Evolutionary conservation across 2,113 vertebrate genomes (phyloP), one percentile per base, ranked within the genome.

Genomic region (Callionymus lyra): DNA sequence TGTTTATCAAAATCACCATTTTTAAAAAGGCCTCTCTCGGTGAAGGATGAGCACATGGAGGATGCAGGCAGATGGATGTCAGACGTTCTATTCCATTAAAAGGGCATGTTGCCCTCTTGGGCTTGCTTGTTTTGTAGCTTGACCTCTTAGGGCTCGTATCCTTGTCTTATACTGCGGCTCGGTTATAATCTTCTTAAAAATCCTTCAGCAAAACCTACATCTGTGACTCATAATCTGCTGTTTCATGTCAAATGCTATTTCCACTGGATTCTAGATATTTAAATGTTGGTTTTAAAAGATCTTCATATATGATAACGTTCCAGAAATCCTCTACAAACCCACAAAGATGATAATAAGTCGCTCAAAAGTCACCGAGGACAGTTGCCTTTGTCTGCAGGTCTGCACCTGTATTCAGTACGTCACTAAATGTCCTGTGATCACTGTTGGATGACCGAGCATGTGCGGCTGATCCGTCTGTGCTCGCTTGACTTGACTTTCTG

Each of bases 391-490:
- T 21, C 32, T 45, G 16, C 19, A 21, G 35, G 6, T 45, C 36
- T 50, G 11, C 32, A 10, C 2, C 6, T 31, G 16, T 10, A 44
- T 43, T 21, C 34, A 46, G 42, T 47, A 49, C 38, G 3, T 37
- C 16, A 36, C 47, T 53, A 38, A 70, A 59, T 55, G 58, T 70
- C 63, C 50, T 12, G 40, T 44, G 50, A 70, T 62, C 59, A 56
- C 61, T 37, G n/a, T 40, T 41, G 50, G 56, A 41, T 33, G 56
- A 64, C 5, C 45, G 46, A 40, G 52, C 47, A 14, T 73, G 72
- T 36, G 43, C 73, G 76, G 76, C 74, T 68, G 68, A 72, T 57
- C 61, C 63, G 50, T 56, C 56, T 48, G 54, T 70, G 79, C 67
- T 69, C 43, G 52, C 76, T 72, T 65, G 61, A 69, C 54, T 81